Base-by-base conservation (phyloP, 2,888 invertebrate genomes). In the Lepeophtheirus nordmannii region DNA sequence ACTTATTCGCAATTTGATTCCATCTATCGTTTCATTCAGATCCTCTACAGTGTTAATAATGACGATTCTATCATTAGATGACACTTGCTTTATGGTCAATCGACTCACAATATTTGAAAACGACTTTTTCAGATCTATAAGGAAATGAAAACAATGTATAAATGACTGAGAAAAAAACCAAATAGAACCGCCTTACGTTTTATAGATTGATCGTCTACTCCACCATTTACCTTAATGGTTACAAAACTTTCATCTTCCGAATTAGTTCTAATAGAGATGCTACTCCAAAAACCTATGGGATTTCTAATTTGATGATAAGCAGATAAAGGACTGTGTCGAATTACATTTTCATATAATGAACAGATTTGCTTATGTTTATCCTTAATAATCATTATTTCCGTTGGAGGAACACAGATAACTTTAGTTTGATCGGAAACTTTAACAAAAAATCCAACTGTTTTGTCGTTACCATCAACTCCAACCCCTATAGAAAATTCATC, bases 371-470 rank as follows among this genome's bases (percentile, higher is more conserved):
- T 46, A 46, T 46, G 53, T 8, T 46, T 46, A 46, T 46, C 53
- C 17, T 46, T 46, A 46, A 46, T 46, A 17, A 46, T 8, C 14
- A 17, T n/a, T 46, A 46, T 46, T 46, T 46, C 17, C 53, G 53
- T 46, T 46, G 53, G 53, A n/a, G 53, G 53, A 46, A 46, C 53
- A 8, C 53, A 46, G 53, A 46, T 14, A 14, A 46, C 53, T 17
- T 46, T 46, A 17, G 2, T 46, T 14, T 17, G 1, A 14, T 8
- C 53, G 5, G 8, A 46, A 5, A 17, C 17, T 7, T 60, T 60
- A 2, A 60, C 22, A 23, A 60, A n/a, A 14, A 23, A 60, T 37
- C 60, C 60, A 10, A 60, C 60, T 17, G 60, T 60, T 37, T 60
- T 60, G 8, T 7, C 11, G 11, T 14, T 38, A 1, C 60, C 60